A percentile compares a stretch with the other conserved stretches of the same genome.
Evolutionary conservation across 2,113 vertebrate genomes (phyloP).

Genomic region (Pseudolaguvia tuberculata): DNA sequence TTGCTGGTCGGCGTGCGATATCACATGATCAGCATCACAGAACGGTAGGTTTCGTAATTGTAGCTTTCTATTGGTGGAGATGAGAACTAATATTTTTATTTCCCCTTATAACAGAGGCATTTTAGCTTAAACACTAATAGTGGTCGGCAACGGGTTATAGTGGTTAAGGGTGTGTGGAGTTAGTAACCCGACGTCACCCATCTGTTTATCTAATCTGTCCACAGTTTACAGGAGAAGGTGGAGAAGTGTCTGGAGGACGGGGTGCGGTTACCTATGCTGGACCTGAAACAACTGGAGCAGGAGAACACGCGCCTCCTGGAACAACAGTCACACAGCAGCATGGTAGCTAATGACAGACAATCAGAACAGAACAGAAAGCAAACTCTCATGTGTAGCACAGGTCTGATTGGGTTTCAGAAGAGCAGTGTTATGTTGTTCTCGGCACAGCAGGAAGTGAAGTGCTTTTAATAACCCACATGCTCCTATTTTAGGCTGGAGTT

Average conservation of each 20-base stretch:
- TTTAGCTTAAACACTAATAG: too few relatives aligned
- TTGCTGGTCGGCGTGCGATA: too few relatives aligned
- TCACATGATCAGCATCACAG: too few relatives aligned
- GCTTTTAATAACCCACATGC: background rate
- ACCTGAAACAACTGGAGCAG: slow-evolving; percentile 83
- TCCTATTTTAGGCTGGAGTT: background rate
- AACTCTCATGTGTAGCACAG: background rate
- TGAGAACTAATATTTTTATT: too few relatives aligned
- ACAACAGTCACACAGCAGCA: slow-evolving; percentile 75
- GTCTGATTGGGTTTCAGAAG: too few relatives aligned
- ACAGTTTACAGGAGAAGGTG: slow-evolving; percentile 90
- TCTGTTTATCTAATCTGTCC: background rate
- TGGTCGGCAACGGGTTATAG: too few relatives aligned
- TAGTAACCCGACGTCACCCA: background rate
- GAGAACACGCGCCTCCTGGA: slow-evolving; percentile 80
- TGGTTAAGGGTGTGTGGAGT: too few relatives aligned
- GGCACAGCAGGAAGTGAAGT: background rate
- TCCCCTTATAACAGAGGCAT: too few relatives aligned
- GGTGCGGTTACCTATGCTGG: slow-evolving; percentile 84
- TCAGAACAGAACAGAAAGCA: background rate
- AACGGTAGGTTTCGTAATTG: too few relatives aligned
- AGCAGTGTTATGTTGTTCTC: too few relatives aligned
- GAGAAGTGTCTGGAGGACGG: slow-evolving; percentile 92
- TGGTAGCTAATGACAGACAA: slow-evolving; percentile 64
- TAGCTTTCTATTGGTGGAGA: too few relatives aligned